Conservation (phyloP, 1,140 invertebrate species). For the Drosophila orosa region DNA sequence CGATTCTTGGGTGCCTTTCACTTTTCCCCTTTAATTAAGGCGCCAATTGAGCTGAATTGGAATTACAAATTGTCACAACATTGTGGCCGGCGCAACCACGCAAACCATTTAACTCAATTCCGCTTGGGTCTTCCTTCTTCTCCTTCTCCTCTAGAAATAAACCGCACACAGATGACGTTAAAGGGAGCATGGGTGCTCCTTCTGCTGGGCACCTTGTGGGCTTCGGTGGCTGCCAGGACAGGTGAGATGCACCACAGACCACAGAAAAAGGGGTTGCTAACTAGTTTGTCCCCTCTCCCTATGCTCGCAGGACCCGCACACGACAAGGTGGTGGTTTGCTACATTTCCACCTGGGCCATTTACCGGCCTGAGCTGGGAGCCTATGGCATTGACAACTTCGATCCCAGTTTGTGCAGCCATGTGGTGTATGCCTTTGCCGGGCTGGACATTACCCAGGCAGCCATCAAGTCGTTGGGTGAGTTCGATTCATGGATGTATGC, state of each 20-base stretch:
- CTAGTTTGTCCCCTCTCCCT: conserved; percentile 1
- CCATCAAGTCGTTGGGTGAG: conserved; percentile 88
- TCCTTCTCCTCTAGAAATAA: conserved; percentile 11
- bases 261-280: conserved; percentile 47
- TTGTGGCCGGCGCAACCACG: conserved; percentile 13
- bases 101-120: conserved; percentile 60
- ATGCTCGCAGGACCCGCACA: conserved; percentile 84
- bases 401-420: conserved; percentile 93
- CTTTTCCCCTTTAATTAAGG: conserved; percentile 63
- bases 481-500: conserved; percentile 37
- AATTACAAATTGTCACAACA: conserved; percentile 44
- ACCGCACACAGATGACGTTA: conserved; percentile 13
- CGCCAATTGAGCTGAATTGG: conserved; percentile 68
- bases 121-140: not conserved
- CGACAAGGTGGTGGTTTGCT: conserved; percentile 90
- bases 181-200: conserved; percentile 29
- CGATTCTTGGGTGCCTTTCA: conserved; percentile 53
- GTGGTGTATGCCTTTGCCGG: conserved; percentile 95
- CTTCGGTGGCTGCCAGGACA: conserved; percentile 67
- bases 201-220: conserved; percentile 64
- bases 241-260: conserved; percentile 44
- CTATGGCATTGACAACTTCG: conserved; percentile 89
- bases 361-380: conserved; percentile 88
- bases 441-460: conserved; percentile 87
- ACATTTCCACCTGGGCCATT: conserved; percentile 91